Percentiles rank a stretch among this genome's conserved stretches.
phyloP scores from a whole-genome alignment of 2,888 invertebrate genomes.

The Rhagonycha lutea region DNA sequence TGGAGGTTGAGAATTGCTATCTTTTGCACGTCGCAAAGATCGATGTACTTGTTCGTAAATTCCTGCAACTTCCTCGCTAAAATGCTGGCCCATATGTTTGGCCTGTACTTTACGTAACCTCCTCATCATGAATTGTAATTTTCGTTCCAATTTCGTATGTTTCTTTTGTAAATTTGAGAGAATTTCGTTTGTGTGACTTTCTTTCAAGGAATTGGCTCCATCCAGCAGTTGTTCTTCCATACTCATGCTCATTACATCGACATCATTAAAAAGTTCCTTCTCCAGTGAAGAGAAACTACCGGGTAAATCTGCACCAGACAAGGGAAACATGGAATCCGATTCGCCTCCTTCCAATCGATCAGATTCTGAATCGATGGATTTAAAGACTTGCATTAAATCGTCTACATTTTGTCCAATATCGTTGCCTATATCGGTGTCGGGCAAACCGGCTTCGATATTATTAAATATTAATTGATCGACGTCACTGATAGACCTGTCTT shows the following conservation, averaged over 20 bases:
- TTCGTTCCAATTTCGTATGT: conserved; percentile 62
- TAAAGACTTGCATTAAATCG: conserved; percentile 76
- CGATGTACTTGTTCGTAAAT: conserved; percentile 76
- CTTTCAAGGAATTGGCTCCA: conserved; percentile 54
- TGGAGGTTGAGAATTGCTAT: conserved; percentile 1
- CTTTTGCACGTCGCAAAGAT: conserved; percentile 44
- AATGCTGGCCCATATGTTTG: conserved; percentile 74
- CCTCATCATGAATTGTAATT: conserved; percentile 73
- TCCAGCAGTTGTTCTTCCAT: conserved; percentile 52
- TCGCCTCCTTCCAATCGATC: conserved; percentile 49
- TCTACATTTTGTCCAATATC: conserved; percentile 58
- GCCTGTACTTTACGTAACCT: conserved; percentile 78
- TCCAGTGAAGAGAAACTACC: conserved; percentile 46
- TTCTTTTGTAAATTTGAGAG: conserved; percentile 55
- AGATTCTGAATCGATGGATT: conserved; percentile 68
- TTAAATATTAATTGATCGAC: conserved; percentile 68
- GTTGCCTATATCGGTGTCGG: conserved; percentile 43
- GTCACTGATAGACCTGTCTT: conserved; percentile 58
- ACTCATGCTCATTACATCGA: conserved; percentile 60
- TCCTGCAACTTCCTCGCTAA: conserved; percentile 77
- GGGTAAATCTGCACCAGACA: conserved; percentile 46
- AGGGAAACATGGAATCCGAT: conserved; percentile 48
- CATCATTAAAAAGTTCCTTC: conserved; percentile 55
- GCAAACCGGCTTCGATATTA: conserved; percentile 55
- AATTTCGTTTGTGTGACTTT: conserved; percentile 57